Conservation (phyloP, 2,888 invertebrate species). For the Acanthopleura granulata region DNA sequence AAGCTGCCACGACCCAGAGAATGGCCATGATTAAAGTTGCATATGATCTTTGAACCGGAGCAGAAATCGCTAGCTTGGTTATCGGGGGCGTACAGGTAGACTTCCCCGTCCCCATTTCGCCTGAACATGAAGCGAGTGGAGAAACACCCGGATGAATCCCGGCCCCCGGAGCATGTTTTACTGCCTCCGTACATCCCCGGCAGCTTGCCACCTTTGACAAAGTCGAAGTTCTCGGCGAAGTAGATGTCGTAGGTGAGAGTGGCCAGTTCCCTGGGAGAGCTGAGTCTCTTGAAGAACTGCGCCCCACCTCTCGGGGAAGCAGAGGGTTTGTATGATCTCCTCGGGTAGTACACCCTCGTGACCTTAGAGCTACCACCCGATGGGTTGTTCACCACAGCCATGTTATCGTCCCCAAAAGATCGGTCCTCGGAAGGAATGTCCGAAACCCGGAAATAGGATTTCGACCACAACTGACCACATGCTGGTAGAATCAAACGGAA, state of each 20-base stretch:
- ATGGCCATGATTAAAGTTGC: constrained; percentile 34
- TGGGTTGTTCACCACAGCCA: constrained; percentile 35
- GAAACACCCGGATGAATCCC: constrained; percentile 43
- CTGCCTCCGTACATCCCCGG: constrained; percentile 47
- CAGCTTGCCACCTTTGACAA: constrained; percentile 46
- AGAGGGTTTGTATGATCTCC: constrained; percentile 24
- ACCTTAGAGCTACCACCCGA: constrained; percentile 33
- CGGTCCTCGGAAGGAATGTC: neutral
- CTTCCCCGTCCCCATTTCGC: constrained; percentile 46
- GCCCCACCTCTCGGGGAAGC: constrained; percentile 33
- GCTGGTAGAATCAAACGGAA: no score
- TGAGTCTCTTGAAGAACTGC: constrained; percentile 40
- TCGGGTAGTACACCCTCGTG: constrained; percentile 37
- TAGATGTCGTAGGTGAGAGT: constrained; percentile 39
- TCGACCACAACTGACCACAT: no score
- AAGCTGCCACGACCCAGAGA: constrained; percentile 30
- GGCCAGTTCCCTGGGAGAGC: constrained; percentile 22
- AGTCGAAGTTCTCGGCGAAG: constrained; percentile 34
- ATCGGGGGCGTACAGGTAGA: constrained; percentile 48
- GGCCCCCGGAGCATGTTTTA: constrained; percentile 44
- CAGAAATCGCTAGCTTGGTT: constrained; percentile 35
- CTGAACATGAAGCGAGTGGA: constrained; percentile 58
- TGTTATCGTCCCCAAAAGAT: constrained; percentile 30
- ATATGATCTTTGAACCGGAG: constrained; percentile 25
- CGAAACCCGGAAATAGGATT: no score